A percentile compares a stretch with the other conserved stretches of the same genome.
Conservation (phyloP, 2,888 invertebrate genomes). For the Clepsis dumicolana region DNA sequence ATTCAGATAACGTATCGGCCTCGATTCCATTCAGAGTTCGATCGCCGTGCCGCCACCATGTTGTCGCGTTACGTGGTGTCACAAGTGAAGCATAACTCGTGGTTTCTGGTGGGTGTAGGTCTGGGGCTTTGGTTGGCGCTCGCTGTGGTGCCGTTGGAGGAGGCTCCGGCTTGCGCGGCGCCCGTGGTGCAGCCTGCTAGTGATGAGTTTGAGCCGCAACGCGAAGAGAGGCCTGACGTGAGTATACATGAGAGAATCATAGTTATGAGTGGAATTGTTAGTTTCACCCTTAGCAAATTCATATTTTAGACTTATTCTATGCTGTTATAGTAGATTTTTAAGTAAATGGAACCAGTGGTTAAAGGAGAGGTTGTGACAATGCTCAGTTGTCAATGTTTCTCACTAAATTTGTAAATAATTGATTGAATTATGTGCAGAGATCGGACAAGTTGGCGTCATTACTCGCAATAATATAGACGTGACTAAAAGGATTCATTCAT, state of each 20-base stretch:
- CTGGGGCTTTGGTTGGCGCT: conserved; percentile 86
- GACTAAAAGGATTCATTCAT: too few relatives aligned
- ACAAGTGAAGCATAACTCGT: conserved; percentile 85
- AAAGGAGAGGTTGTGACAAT: too few relatives aligned
- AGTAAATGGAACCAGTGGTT: too few relatives aligned
- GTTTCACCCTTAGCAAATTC: too few relatives aligned
- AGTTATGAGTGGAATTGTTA: too few relatives aligned
- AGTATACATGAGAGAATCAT: background rate
- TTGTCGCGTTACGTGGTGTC: conserved; percentile 78
- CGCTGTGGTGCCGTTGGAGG: conserved; percentile 78
- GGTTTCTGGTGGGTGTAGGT: conserved; percentile 84
- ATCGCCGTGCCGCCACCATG: conserved; percentile 55
- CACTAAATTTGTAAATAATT: too few relatives aligned
- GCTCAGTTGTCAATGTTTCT: too few relatives aligned
- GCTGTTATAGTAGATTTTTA: too few relatives aligned
- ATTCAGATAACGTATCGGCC: conserved; percentile 32
- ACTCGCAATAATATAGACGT: too few relatives aligned
- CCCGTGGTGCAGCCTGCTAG: conserved; percentile 48
- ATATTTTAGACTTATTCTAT: too few relatives aligned
- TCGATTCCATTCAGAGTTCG: conserved; percentile 11
- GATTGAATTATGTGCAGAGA: too few relatives aligned
- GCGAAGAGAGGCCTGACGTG: conserved; percentile 62
- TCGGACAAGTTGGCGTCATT: too few relatives aligned
- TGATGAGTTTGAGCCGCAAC: conserved; percentile 77
- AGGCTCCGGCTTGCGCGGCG: conserved; percentile 55